These are phyloP conservation scores for Erpobdella octoculata DNA, from an alignment of 2,888 invertebrate species.

Conservation along the genomic window DNA sequence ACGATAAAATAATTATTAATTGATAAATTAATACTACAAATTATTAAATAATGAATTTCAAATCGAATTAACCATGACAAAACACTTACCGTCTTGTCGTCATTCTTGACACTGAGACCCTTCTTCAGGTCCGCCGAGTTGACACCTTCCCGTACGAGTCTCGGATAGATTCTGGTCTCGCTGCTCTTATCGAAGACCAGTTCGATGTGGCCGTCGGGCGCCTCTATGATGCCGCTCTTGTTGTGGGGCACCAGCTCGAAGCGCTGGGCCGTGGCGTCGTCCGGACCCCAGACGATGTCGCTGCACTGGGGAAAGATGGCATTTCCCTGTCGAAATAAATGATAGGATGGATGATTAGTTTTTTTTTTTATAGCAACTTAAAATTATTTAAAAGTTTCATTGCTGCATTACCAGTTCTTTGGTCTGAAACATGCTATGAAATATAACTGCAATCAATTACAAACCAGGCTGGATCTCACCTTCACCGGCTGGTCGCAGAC, in stretches of 20 bases:
- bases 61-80: background rate
- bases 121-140: constrained; percentile 47
- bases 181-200: constrained; percentile 63
- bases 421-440: background rate
- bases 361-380: background rate
- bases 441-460: background rate
- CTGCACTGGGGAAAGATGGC: constrained; percentile 49
- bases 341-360: too few relatives aligned
- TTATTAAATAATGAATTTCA: background rate
- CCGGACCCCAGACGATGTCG: constrained; percentile 50
- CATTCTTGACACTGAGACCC: constrained; percentile 45
- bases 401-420: too few relatives aligned
- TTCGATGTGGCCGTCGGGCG: constrained; percentile 43
- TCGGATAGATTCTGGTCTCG: constrained; percentile 57
- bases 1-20: too few relatives aligned
- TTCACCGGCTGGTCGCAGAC: constrained; percentile 44
- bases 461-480: constrained; percentile 35
- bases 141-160: constrained; percentile 47
- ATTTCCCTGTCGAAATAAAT: constrained; percentile 41
- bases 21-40: background rate
- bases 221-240: constrained; percentile 42
- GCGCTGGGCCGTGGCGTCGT: constrained; percentile 41
- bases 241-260: constrained; percentile 48
- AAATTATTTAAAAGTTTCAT: background rate
- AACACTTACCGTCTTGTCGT: constrained; percentile 40